A percentile compares a stretch with the other conserved stretches of the same genome.
Evolutionary conservation across 2,888 invertebrate species (phyloP).

Genomic region (Phrixothrix hirtus): DNA sequence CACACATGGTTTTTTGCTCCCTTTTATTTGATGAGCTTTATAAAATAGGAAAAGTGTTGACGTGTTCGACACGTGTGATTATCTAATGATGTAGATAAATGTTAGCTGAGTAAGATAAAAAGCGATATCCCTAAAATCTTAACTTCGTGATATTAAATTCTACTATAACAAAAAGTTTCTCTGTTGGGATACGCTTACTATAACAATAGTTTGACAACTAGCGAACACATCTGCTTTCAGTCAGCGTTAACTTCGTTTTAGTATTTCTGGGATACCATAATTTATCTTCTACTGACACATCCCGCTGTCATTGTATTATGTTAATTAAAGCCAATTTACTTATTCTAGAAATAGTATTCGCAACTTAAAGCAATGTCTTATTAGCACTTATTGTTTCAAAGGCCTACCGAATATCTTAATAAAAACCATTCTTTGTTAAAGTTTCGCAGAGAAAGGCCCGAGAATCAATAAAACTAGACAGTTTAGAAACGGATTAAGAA

Average conservation of each 20-base stretch:
- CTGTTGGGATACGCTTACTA: neutral
- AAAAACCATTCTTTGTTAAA: no score
- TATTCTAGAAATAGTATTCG: neutral
- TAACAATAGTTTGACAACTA: conserved; percentile 5
- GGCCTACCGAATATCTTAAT: no score
- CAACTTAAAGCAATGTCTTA: neutral
- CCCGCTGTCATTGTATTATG: conserved; percentile 30
- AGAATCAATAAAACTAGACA: no score
- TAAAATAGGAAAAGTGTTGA: conserved; percentile 17
- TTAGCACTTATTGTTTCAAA: neutral
- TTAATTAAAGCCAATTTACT: conserved; percentile 35
- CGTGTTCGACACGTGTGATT: conserved; percentile 24
- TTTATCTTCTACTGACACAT: conserved; percentile 36
- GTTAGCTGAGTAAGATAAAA: neutral
- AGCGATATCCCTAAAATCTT: neutral
- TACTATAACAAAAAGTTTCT: neutral
- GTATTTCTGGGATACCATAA: conserved; percentile 14
- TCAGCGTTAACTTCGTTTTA: conserved; percentile 5
- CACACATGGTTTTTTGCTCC: conserved; percentile 27
- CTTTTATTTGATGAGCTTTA: conserved; percentile 12
- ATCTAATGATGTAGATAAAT: conserved; percentile 13
- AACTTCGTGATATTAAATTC: neutral
- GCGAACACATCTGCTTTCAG: conserved; percentile 3
- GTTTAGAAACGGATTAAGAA: no score
- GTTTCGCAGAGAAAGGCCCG: no score